Percentiles rank a stretch among this genome's conserved stretches.
phyloP scores from a whole-genome alignment of 2,797 vertebrate genomes.

The Mormyrus hasselquistii region DNA sequence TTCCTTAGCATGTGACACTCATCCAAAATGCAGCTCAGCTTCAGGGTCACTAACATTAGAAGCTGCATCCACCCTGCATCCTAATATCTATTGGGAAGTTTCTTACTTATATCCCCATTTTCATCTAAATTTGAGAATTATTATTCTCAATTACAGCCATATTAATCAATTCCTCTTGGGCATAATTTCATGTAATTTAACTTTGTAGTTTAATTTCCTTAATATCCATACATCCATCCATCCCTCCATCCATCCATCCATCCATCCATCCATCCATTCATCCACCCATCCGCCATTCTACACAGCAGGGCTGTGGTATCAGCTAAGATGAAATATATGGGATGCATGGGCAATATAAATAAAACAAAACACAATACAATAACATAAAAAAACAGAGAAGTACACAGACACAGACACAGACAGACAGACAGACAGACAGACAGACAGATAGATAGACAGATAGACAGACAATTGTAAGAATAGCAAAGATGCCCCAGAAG shows the following conservation, averaged over 20 bases:
- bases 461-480: background rate
- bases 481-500: background rate
- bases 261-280: background rate
- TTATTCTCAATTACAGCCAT: background rate
- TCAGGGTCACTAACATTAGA: background rate
- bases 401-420: too few relatives aligned
- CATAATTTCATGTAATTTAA: background rate
- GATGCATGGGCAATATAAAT: background rate
- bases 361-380: background rate
- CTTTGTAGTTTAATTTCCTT: background rate
- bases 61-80: background rate
- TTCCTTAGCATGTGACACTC: background rate
- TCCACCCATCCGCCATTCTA: background rate
- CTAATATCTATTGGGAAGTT: background rate
- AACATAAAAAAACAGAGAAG: background rate
- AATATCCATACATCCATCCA: background rate
- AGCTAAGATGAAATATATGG: background rate
- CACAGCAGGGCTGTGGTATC: background rate
- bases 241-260: background rate
- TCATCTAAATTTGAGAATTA: background rate
- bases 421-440: background rate
- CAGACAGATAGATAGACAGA: background rate
- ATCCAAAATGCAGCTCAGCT: background rate
- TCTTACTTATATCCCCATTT: background rate
- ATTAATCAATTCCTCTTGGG: background rate